Conservation (phyloP, 2,888 invertebrate species). For the Dendrolimus pini region DNA sequence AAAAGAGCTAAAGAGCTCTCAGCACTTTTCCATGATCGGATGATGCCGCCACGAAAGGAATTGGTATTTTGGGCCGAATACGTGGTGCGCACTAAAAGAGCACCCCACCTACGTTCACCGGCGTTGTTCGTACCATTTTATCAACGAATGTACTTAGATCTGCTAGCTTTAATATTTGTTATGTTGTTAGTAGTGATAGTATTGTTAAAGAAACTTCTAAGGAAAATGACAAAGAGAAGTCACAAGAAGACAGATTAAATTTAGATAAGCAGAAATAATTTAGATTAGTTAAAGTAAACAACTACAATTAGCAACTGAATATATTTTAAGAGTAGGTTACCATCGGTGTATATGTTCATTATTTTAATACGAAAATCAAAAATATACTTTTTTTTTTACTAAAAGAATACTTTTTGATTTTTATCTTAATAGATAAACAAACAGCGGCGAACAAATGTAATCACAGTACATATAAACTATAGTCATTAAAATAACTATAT, state of each 20-base stretch:
- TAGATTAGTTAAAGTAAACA: background rate
- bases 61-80: conserved; percentile 82
- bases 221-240: background rate
- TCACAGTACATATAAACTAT: too few relatives aligned
- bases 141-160: conserved; percentile 49
- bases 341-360: too few relatives aligned
- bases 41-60: conserved; percentile 72
- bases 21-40: conserved; percentile 53
- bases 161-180: conserved; percentile 16
- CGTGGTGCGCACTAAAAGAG: conserved; percentile 76
- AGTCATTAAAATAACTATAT: too few relatives aligned
- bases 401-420: too few relatives aligned
- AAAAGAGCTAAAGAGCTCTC: conserved; percentile 37
- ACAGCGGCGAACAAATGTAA: too few relatives aligned
- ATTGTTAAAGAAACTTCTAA: conserved; percentile 5
- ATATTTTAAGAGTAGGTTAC: background rate
- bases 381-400: too few relatives aligned
- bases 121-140: conserved; percentile 36
- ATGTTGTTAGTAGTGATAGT: conserved; percentile 7
- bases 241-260: background rate
- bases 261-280: background rate
- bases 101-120: conserved; percentile 60
- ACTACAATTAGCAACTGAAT: background rate
- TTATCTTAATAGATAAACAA: too few relatives aligned
- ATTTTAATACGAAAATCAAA: too few relatives aligned